These are phyloP conservation scores for Protonibea diacanthus DNA, from an alignment of 2,797 vertebrate species.

Conservation along the genomic window DNA sequence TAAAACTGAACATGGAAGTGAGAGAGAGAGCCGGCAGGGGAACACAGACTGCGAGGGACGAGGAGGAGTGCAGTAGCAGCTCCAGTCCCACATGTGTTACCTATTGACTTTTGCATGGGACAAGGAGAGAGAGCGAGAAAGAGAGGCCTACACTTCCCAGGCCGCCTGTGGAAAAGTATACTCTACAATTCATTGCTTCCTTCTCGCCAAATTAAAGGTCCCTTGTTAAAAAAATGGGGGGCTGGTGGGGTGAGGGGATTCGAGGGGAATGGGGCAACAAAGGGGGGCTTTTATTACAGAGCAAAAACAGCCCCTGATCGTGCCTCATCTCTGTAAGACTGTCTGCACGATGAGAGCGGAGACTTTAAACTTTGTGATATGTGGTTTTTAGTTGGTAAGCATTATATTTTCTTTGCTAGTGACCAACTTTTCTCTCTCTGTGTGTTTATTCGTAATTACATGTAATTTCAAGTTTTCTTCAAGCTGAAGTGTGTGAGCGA, in stretches of 20 bases:
- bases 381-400: not conserved
- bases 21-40: not conserved
- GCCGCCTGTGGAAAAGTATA: slow-evolving; percentile 80
- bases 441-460: not conserved
- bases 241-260: slow-evolving; percentile 35
- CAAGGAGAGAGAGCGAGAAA: slow-evolving; percentile 19
- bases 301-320: slow-evolving; percentile 47
- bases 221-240: slow-evolving; percentile 82
- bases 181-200: slow-evolving; percentile 87
- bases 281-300: slow-evolving; percentile 78
- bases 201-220: slow-evolving; percentile 85
- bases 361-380: not conserved
- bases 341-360: not conserved
- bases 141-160: slow-evolving; percentile 72
- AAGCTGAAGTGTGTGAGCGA: not conserved
- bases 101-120: slow-evolving; percentile 64
- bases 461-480: not conserved
- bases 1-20: not conserved
- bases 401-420: not conserved
- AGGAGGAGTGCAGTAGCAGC: slow-evolving; percentile 36
- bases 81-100: slow-evolving; percentile 78
- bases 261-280: slow-evolving; percentile 54
- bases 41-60: not conserved
- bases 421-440: not conserved
- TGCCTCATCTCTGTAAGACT: slow-evolving; percentile 21